These are phyloP conservation scores for Sitta carolinensis DNA, from an alignment of 2,797 vertebrate genomes.

Conservation along the genomic window DNA sequence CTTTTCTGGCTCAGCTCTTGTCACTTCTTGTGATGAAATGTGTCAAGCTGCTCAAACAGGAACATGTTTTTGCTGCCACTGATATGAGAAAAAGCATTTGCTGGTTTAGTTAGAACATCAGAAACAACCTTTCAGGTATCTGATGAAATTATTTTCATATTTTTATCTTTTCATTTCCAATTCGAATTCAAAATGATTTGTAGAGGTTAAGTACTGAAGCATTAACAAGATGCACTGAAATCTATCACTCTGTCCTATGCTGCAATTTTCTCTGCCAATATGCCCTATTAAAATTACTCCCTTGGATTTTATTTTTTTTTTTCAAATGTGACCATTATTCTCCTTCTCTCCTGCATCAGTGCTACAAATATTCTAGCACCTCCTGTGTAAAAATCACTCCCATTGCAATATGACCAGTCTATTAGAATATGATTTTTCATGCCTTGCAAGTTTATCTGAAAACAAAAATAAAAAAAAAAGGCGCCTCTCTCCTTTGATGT, in stretches of 20 bases:
- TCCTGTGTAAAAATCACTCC: background rate
- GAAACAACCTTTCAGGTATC: background rate
- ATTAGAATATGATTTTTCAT: background rate
- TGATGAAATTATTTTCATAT: background rate
- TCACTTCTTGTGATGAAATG: background rate
- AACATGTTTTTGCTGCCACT: background rate
- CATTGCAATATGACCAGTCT: background rate
- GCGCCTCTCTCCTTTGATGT: background rate
- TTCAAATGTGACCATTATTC: background rate
- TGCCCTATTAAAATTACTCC: background rate
- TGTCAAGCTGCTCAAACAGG: background rate
- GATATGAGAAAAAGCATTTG: background rate
- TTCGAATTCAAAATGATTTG: background rate
- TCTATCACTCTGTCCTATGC: background rate
- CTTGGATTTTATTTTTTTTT: background rate
- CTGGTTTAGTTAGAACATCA: background rate
- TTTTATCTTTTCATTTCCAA: constrained; percentile 6
- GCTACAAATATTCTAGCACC: background rate
- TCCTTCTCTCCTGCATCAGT: background rate
- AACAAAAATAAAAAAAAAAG: background rate
- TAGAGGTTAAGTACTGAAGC: background rate
- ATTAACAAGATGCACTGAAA: background rate
- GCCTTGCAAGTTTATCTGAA: background rate
- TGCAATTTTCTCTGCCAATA: background rate
- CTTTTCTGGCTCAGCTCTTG: background rate